Conservation (phyloP, 2,797 vertebrate species). For the Octomys mimax region DNA sequence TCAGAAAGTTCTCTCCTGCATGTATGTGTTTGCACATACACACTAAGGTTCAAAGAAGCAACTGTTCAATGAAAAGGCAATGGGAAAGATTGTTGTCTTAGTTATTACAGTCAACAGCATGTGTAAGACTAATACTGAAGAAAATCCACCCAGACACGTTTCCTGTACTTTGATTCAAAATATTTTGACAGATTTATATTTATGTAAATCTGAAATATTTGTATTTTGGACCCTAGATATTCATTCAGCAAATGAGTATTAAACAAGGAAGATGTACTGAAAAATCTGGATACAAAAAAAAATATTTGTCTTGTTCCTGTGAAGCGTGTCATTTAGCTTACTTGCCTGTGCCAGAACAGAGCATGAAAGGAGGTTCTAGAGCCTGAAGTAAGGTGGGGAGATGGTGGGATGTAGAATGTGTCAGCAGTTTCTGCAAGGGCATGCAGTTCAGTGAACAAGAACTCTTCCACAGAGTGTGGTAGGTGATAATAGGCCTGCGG, state of each 20-base stretch:
- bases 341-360: background rate
- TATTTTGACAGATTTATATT: background rate
- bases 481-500: background rate
- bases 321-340: background rate
- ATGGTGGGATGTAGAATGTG: background rate
- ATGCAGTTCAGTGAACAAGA: background rate
- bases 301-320: too few species aligned
- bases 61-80: background rate
- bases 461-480: background rate
- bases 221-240: background rate
- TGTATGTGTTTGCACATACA: background rate
- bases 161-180: slow-evolving; percentile 23
- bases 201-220: background rate
- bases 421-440: background rate
- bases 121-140: background rate
- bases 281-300: slow-evolving; percentile 5
- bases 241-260: background rate
- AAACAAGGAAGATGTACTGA: background rate
- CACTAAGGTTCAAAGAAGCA: background rate
- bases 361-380: background rate
- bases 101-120: slow-evolving; percentile 20
- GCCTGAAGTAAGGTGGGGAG: background rate
- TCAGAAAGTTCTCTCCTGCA: background rate
- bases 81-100: background rate
- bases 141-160: background rate